Evolutionary conservation across 2,113 vertebrate genomes (phyloP), one percentile per base, ranked within the genome.

Genomic region (Myotis davidii): DNA sequence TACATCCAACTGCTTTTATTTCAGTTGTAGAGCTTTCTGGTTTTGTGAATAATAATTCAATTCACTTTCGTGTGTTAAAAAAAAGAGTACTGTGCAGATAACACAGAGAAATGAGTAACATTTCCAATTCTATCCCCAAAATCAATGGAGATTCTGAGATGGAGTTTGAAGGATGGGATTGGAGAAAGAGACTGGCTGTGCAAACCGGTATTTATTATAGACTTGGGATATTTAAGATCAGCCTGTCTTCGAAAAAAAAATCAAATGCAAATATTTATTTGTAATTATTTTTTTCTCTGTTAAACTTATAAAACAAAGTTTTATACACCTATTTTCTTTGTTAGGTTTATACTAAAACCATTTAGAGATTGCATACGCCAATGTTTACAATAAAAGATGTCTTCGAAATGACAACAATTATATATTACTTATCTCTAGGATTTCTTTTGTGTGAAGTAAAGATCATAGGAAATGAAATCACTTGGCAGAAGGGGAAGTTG

Each of bases 381-480:
- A 27, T 69, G 12, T 89, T 94, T 89, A 69, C 37, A 83, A 86
- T 67, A 61, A 84, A 85, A 70, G 11, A 52, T 52, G 69, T 45
- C 12, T 86, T 90, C 69, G 17, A 72, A 56, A 64, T 83, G n/a
- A 21, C 81, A 52, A 42, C 37, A 69, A 39, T 87, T 56, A 42
- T 27, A 29, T 77, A 16, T 86, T 83, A 78, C 11, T n/a, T 93
- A 17, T 72, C 67, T 74, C 37, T 42, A 12, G 5, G 5, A 86
- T 52, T 64, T 90, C 12, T 82, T 87, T 91, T 42, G 0, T 56
- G 13, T 29, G 18, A 88, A 88, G 48, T 70, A 37, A 85, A 82
- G 13, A 14, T 21, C 27, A 89, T 18, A 95, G 87, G 73, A 94
- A 94, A 69, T 96, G 78, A 88, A 81, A 78, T 91, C 87, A 88